Base-by-base conservation (phyloP, 2,797 vertebrate genomes). In the Anomalospiza imberbis region DNA sequence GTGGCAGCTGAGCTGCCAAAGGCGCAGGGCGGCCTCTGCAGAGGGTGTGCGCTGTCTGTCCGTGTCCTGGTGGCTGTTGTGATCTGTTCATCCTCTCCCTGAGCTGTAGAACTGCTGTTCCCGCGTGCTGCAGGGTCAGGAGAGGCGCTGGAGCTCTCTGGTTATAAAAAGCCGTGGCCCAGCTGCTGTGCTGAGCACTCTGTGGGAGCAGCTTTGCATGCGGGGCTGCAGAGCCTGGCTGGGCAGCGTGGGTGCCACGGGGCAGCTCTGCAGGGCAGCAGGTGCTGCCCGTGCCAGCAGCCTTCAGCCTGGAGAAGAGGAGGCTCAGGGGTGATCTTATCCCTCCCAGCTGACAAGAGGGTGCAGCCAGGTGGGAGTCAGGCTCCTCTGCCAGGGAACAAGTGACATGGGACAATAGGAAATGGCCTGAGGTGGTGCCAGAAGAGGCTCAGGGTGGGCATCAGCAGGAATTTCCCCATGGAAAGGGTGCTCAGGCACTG, bases 211-310 rank as follows among this genome's bases (percentile, higher is more conserved):
- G 47, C 47, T 62, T 22, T n/a, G 36, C 24, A 29, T 9, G 14
- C 1, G 0, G 57, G 45, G 40, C 17, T 22, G 50, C 50, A 34
- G 75, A 72, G 40, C 17, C 67, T 2, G 1, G 4, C 48, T n/a
- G 54, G 54, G 42, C 25, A 72, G 17, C 2, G 6, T 38, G 89
- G 65, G 58, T 48, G 47, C 51, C 42, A 22, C 32, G 16, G 68
- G 47, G 38, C 28, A 20, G 51, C 51, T 58, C 53, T 65, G 44
- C 61, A 32, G 58, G 6, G 9, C 32, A 65, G 67, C 22, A 42
- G 70, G 21, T 1, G 1, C 12, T 50, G 44, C 16, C 21, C 0
- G 0, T 11, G 45, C 38, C 62, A 45, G 45, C 22, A 44, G 28
- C 71, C 29, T 36, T 44, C 29, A 58, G 38, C 38, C 32, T 26